Evolutionary conservation across 2,888 invertebrate species (phyloP).

Genomic region (Microdon myrmicae): DNA sequence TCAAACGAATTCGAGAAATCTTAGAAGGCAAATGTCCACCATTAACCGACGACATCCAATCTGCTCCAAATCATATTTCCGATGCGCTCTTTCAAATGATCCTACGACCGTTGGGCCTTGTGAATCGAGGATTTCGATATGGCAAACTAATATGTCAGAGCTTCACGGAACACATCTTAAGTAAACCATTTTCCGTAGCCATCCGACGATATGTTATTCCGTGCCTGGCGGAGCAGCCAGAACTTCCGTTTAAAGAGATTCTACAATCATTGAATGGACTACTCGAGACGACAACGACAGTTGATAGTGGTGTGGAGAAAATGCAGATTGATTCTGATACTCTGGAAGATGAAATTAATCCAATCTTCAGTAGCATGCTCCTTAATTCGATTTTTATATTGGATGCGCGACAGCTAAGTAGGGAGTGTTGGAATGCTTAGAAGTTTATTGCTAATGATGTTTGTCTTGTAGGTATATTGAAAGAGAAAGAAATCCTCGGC

Average conservation of each 20-base stretch:
- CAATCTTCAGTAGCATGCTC: conserved; percentile 60
- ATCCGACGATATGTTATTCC: conserved; percentile 78
- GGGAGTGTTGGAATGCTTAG: neutral
- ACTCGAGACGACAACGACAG: conserved; percentile 46
- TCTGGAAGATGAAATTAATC: conserved; percentile 13
- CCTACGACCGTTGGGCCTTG: conserved; percentile 76
- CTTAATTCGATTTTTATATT: conserved; percentile 63
- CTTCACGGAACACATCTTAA: conserved; percentile 76
- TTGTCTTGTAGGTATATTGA: conserved; percentile 55
- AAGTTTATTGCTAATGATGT: neutral
- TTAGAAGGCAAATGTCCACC: conserved; percentile 78
- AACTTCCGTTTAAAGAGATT: conserved; percentile 70
- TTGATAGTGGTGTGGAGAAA: conserved; percentile 36
- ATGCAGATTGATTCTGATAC: conserved; percentile 53
- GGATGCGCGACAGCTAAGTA: conserved; percentile 62
- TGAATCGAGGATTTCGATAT: conserved; percentile 58
- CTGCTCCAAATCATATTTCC: conserved; percentile 78
- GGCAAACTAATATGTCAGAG: conserved; percentile 58
- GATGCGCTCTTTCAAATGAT: conserved; percentile 81
- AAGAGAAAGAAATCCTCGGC: conserved; percentile 56
- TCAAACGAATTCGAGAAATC: conserved; percentile 75
- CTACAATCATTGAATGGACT: conserved; percentile 66
- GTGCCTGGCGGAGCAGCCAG: conserved; percentile 69
- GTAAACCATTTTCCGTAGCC: conserved; percentile 74
- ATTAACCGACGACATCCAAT: conserved; percentile 74